Evolutionary conservation across 2,888 invertebrate genomes (phyloP), one percentile per base, ranked within the genome.

Genomic region (Limenitis camilla): DNA sequence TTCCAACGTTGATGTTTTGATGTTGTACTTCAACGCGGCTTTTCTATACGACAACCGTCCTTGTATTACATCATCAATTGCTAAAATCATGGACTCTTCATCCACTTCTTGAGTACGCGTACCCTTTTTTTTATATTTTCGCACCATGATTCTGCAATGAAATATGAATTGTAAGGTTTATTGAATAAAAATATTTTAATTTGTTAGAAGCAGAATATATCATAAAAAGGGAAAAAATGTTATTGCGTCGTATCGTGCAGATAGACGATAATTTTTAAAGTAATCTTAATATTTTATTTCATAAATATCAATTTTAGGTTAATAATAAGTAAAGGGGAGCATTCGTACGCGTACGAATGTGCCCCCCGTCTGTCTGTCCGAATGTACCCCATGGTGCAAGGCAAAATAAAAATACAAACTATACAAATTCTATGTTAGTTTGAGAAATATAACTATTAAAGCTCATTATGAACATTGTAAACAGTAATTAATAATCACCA

Each of bases 21-120:
- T n/a, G n/a, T n/a, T n/a, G n/a, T n/a, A n/a, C n/a, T n/a, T n/a
- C n/a, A n/a, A n/a, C n/a, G n/a, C n/a, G n/a, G n/a, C n/a, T n/a
- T n/a, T n/a, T n/a, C n/a, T n/a, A n/a, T n/a, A n/a, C 46, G 29
- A 61, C 61, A 56, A 61, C 60, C 8, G 41, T 41, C 51, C 50
- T 54, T 29, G 56, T 53, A 46, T 47, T 55, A 52, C 55, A 11
- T 46, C 41, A 36, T 39, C 38, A 28, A 52, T 52, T 49, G 48
- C 49, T 49, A 45, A 49, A 8, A 45, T 49, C 40, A 50, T 51
- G 29, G 50, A 47, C 33, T 50, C 47, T 46, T 54, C 54, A 47
- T 47, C 47, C 39, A 54, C 50, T 11, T 50, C 46, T 43, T 51
- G 54, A n/a, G 45, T 54, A 27, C 49, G 49, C 31, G 45, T 54